phyloP scores from a whole-genome alignment of 2,113 vertebrate genomes.

The Triplophysa rosa region DNA sequence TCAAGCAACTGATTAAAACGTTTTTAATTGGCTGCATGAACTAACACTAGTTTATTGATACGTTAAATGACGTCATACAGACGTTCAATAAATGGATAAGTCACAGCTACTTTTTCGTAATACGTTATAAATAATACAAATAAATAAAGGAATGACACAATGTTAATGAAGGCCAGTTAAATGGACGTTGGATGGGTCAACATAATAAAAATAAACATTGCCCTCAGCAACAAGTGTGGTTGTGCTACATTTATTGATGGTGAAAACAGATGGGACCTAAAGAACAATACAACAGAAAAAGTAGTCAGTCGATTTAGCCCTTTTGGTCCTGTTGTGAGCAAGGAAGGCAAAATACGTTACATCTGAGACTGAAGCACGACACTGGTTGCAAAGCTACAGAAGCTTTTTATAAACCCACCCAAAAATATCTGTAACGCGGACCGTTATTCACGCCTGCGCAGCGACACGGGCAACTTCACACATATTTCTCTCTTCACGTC shows the following conservation, averaged over 20 bases:
- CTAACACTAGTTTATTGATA: background rate
- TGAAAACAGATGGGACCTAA: constrained; percentile 9
- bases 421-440: background rate
- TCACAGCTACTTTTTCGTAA: too few relatives aligned
- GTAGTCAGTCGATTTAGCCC: background rate
- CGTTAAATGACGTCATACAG: background rate
- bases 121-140: too few relatives aligned
- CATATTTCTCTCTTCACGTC: background rate
- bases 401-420: constrained; percentile 30
- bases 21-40: background rate
- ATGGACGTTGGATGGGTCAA: too few relatives aligned
- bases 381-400: background rate
- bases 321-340: background rate
- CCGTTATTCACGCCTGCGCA: background rate
- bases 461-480: background rate
- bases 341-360: background rate
- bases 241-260: background rate
- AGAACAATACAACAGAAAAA: background rate
- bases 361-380: background rate
- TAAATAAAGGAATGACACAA: background rate
- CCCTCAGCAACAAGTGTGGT: background rate
- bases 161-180: background rate
- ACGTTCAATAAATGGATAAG: background rate
- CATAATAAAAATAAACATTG: background rate
- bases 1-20: background rate